Evolutionary conservation across 1,140 invertebrate genomes (phyloP).

Genomic region (Cotesia glomerata): DNA sequence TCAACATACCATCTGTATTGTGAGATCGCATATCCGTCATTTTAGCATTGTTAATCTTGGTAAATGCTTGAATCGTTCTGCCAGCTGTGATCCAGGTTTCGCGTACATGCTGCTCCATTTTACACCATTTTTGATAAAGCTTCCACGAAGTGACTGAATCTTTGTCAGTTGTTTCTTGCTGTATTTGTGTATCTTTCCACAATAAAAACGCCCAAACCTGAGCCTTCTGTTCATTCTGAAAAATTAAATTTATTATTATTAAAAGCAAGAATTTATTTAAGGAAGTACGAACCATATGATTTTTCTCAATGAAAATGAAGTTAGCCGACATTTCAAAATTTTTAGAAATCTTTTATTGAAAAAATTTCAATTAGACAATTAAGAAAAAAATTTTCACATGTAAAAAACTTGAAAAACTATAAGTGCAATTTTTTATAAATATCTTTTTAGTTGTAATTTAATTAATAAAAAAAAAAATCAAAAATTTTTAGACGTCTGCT

Average conservation of each 20-base stretch:
- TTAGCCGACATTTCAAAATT: too few species aligned
- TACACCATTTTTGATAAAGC: conserved; percentile 82
- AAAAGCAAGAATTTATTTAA: background rate
- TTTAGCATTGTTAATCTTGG: conserved; percentile 64
- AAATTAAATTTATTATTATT: conserved; percentile 23
- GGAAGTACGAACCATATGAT: too few species aligned
- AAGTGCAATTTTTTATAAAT: too few species aligned
- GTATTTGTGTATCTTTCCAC: conserved; percentile 76
- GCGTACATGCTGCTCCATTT: conserved; percentile 73
- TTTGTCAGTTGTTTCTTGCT: conserved; percentile 64
- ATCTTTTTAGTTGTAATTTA: too few species aligned
- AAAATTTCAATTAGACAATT: too few species aligned
- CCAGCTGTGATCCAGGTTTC: conserved; percentile 80
- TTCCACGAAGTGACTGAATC: conserved; percentile 72
- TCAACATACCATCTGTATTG: conserved; percentile 41
- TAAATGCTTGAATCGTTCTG: conserved; percentile 74
- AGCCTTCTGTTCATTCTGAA: conserved; percentile 75
- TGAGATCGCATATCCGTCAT: conserved; percentile 54
- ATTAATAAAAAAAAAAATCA: too few species aligned
- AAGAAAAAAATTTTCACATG: too few species aligned
- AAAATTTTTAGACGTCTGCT: too few species aligned
- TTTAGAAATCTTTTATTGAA: too few species aligned
- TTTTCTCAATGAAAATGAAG: too few species aligned
- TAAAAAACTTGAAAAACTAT: too few species aligned
- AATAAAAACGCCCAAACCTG: conserved; percentile 84